phyloP scores from a whole-genome alignment of 2,888 invertebrate genomes.

The Deilephila elpenor region DNA sequence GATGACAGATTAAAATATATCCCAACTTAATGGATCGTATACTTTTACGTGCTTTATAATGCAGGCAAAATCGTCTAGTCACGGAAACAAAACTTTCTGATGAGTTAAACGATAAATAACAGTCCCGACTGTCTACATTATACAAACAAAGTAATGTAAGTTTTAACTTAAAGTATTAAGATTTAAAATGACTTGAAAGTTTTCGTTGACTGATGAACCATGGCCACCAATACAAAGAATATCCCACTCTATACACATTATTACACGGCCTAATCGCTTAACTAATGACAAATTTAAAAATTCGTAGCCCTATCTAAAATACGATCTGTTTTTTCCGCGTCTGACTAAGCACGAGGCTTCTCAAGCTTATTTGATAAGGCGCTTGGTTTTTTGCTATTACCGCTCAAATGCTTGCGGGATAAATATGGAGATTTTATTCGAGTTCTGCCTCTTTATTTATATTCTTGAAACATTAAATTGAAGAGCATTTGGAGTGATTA shows the following conservation, averaged over 20 bases:
- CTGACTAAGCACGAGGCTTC: constrained; percentile 59
- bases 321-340: constrained; percentile 56
- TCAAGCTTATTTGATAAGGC: constrained; percentile 51
- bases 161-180: constrained; percentile 30
- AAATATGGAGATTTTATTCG: constrained; percentile 36
- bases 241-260: constrained; percentile 25
- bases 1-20: constrained; percentile 41
- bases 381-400: constrained; percentile 60
- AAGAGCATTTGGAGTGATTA: constrained; percentile 25
- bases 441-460: constrained; percentile 31
- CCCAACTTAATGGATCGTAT: constrained; percentile 38
- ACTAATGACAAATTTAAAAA: constrained; percentile 27
- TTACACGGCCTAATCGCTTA: constrained; percentile 24
- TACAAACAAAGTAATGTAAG: background rate
- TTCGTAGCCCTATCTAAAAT: constrained; percentile 49
- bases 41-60: constrained; percentile 38
- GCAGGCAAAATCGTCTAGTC: constrained; percentile 49
- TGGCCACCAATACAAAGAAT: constrained; percentile 18
- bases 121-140: constrained; percentile 35
- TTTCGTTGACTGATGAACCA: constrained; percentile 18
- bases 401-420: constrained; percentile 48
- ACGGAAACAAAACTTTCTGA: constrained; percentile 44
- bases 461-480: constrained; percentile 22
- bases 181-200: constrained; percentile 13
- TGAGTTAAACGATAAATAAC: constrained; percentile 42